A percentile compares a stretch with the other conserved stretches of the same genome.
phyloP scores from a whole-genome alignment of 64 coral and sea anemone species.

The Pachyseris speciosa region DNA sequence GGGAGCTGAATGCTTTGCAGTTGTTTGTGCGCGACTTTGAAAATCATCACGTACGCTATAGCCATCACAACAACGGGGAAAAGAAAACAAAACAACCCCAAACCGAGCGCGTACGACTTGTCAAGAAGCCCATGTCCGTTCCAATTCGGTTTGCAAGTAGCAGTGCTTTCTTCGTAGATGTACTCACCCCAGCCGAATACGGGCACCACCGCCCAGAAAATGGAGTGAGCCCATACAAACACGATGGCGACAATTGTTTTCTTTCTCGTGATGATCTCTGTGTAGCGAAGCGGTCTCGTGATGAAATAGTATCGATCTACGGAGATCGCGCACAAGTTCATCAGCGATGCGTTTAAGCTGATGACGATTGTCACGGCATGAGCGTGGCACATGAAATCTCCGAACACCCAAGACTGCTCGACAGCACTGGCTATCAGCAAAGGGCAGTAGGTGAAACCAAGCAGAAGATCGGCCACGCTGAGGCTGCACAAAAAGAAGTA shows the following conservation, averaged over 20 bases:
- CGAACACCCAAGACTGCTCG: slow-evolving; percentile 32
- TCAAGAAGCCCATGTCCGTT: slow-evolving; percentile 25
- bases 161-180: slow-evolving; percentile 55
- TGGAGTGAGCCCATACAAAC: slow-evolving; percentile 55
- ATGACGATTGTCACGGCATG: background rate
- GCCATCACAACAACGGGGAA: slow-evolving; percentile 39
- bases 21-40: slow-evolving; percentile 43
- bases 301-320: slow-evolving; percentile 41
- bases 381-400: background rate
- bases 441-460: slow-evolving; percentile 30
- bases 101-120: slow-evolving; percentile 50
- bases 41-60: slow-evolving; percentile 53
- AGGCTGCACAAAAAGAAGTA: slow-evolving; percentile 43
- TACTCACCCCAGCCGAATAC: slow-evolving; percentile 67
- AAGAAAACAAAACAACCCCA: slow-evolving; percentile 57
- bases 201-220: slow-evolving; percentile 63
- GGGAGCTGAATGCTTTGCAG: background rate
- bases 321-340: slow-evolving; percentile 37
- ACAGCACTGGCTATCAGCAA: slow-evolving; percentile 32
- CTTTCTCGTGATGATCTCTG: slow-evolving; percentile 31
- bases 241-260: slow-evolving; percentile 28
- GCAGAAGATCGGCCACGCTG: slow-evolving; percentile 27
- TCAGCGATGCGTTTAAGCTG: slow-evolving; percentile 19
- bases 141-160: slow-evolving; percentile 78
- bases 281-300: slow-evolving; percentile 44